Conservation (phyloP, 2,113 vertebrate genomes). For the Tachysurus fulvidraco region DNA sequence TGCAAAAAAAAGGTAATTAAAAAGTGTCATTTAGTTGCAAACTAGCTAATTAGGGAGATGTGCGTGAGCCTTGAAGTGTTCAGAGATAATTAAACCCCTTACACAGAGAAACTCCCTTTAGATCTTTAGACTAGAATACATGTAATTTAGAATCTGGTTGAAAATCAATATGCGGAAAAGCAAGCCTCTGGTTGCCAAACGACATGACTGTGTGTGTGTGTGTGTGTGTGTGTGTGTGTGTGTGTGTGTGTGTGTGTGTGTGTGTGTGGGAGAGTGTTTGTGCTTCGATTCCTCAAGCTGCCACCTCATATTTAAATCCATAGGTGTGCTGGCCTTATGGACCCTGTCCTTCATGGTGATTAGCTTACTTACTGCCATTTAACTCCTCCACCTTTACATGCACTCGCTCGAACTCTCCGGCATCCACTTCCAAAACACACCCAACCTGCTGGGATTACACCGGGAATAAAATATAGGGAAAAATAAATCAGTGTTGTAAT, state of each 20-base stretch:
- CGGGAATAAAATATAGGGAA: too few relatives aligned
- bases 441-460: background rate
- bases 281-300: conserved; percentile 17
- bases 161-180: conserved; percentile 38
- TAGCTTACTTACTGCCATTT: conserved; percentile 37
- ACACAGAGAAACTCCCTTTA: conserved; percentile 14
- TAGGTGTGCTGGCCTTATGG: conserved; percentile 29
- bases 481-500: too few relatives aligned
- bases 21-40: conserved; percentile 41
- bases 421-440: background rate
- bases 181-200: background rate
- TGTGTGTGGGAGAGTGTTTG: conserved; percentile 27
- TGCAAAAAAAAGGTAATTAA: conserved; percentile 35
- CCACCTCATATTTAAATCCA: conserved; percentile 44
- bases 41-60: conserved; percentile 44
- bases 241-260: background rate
- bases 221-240: background rate
- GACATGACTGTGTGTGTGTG: conserved; percentile 16
- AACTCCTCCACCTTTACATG: background rate
- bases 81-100: conserved; percentile 38
- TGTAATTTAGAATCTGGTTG: conserved; percentile 26
- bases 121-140: conserved; percentile 29
- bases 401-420: background rate
- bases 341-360: background rate
- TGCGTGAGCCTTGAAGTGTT: conserved; percentile 29